phyloP scores from a whole-genome alignment of 2,888 invertebrate genomes.

The Epinotia nisella region DNA sequence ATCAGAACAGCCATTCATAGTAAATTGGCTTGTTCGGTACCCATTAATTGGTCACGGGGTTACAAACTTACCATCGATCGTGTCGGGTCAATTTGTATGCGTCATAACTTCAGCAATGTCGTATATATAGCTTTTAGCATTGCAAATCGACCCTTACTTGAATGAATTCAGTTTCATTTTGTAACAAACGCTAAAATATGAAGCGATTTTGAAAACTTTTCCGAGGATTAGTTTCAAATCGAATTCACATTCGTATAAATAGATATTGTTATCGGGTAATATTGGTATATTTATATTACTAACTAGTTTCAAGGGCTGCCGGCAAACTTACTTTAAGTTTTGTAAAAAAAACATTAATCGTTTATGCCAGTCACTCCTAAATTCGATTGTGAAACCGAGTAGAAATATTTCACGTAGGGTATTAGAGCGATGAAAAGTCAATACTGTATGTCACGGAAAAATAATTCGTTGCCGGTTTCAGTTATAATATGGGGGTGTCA shows the following conservation, averaged over 20 bases:
- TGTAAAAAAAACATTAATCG: no score
- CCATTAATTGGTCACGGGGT: conserved; percentile 28
- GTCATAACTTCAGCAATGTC: neutral
- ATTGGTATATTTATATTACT: neutral
- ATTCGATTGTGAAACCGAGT: neutral
- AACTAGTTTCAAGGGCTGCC: neutral
- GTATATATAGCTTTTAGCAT: neutral
- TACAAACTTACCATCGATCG: conserved; percentile 18
- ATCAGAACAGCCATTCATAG: conserved; percentile 25
- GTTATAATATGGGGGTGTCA: neutral
- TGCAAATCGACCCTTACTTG: conserved; percentile 1
- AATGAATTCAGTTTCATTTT: conserved; percentile 4
- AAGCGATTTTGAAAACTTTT: neutral
- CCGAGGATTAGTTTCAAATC: neutral
- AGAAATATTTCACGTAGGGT: neutral
- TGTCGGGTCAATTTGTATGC: conserved; percentile 6
- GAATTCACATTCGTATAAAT: conserved; percentile 8
- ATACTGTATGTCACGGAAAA: neutral
- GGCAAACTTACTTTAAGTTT: no score
- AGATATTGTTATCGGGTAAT: no score
- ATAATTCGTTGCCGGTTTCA: neutral
- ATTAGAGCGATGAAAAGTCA: neutral
- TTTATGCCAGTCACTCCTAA: neutral
- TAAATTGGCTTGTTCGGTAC: conserved; percentile 22
- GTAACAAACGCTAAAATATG: conserved; percentile 1